phyloP scores from a whole-genome alignment of 2,113 vertebrate species.

The Microtus ochrogaster region DNA sequence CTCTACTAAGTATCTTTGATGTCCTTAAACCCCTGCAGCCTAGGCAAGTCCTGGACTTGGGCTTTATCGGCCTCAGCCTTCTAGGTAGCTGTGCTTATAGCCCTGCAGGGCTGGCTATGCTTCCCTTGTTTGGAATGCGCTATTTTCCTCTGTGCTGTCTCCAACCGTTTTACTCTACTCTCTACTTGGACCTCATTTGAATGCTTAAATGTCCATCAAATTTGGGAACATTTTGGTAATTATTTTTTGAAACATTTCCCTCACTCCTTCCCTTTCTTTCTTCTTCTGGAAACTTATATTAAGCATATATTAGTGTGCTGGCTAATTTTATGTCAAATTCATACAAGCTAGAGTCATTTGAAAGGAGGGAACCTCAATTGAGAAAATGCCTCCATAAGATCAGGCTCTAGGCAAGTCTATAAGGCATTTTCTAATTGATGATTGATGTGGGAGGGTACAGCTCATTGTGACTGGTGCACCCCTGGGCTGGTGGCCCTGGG shows the following conservation, averaged over 20 bases:
- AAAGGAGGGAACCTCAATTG: neutral
- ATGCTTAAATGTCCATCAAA: conserved; percentile 15
- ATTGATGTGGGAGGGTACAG: neutral
- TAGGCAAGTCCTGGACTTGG: too few relatives aligned
- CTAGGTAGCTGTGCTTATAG: neutral
- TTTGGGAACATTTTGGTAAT: neutral
- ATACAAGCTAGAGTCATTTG: neutral
- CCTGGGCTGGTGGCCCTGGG: neutral
- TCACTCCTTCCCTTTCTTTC: neutral
- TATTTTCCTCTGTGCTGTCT: neutral
- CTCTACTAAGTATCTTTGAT: neutral
- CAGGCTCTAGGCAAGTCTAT: neutral
- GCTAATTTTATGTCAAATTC: neutral
- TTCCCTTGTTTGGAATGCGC: neutral
- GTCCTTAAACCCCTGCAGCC: neutral
- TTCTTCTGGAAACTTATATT: neutral
- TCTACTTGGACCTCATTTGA: neutral
- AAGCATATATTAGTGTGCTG: neutral
- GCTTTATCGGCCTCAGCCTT: fast-evolving
- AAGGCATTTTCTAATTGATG: neutral
- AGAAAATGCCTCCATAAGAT: neutral
- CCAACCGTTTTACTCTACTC: neutral
- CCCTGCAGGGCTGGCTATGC: neutral
- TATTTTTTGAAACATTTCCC: conserved; percentile 28
- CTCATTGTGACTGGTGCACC: neutral